Base-by-base conservation (phyloP, 2,888 invertebrate species). In the Kryphioiulus occultus region DNA sequence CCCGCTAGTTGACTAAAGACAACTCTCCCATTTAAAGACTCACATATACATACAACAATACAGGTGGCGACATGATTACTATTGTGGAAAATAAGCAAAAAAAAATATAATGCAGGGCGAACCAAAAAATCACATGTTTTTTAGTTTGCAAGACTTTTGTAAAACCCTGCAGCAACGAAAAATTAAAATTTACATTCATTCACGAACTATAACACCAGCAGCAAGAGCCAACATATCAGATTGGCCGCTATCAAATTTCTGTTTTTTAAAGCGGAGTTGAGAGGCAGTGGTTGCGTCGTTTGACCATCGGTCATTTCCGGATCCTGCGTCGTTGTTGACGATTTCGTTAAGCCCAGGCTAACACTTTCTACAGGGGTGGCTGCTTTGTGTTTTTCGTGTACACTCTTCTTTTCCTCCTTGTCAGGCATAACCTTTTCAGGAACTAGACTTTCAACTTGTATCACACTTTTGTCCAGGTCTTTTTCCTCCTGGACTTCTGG, bases 401-500 rank as follows among this genome's bases (percentile, higher is more conserved):
- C 12, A 10, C 44, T 44, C 22, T 68, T 26, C 12, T 68, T 26
- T 12, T 47, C 47, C 68, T 68, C 26, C 26, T 78, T 22, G 10
- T 30, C 78, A 0, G 22, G 15, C 30, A 15, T 10, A 15, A 78
- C 30, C 12, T 5, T 78, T 78, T 78, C 22, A n/a, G n/a, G n/a
- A n/a, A n/a, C n/a, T n/a, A n/a, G n/a, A n/a, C n/a, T n/a, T n/a
- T n/a, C n/a, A n/a, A n/a, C n/a, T n/a, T n/a, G n/a, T 26, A 12
- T 30, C 78, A 22, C 26, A 78, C 78, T 30, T 78, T 78, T 78
- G 78, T 78, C 78, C 30, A 78, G 78, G 30, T 78, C 78, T 30
- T 78, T 22, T 22, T 78, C 78, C 78, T 78, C 26, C 15, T 85
- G 39, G 19, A 85, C 85, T n/a, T 85, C 85, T 9, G 85, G 85